Base-by-base conservation (phyloP, 2,113 vertebrate species). In the Leucoraja erinaceus region DNA sequence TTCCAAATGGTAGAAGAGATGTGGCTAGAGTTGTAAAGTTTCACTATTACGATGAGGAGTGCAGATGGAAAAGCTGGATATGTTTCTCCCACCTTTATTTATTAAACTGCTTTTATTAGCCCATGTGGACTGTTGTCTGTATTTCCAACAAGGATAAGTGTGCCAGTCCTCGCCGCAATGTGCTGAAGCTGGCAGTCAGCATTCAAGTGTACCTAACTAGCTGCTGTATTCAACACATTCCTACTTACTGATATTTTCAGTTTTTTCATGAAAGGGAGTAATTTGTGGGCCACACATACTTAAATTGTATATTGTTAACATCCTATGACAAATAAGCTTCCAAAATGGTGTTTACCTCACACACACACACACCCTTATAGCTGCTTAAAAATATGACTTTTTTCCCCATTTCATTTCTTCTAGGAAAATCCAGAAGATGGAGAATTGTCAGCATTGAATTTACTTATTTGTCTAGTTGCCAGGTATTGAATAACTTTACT, bases 391-490 rank as follows among this genome's bases (percentile, higher is more conserved):
- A 20, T 4, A 22, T 74, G 92, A n/a, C 92, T 83, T 93, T 66
- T 83, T 93, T 66, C 2, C 22, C 70, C 79, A 20, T 94, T 93
- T 86, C 93, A 18, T 94, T 93, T 92, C 78, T 94, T 94, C 94
- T 95, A 99, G 98, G 97, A 97, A 91, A 97, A 94, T 94, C 97
- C 96, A 95, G 98, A 98, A 72, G 98, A 99, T 86, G 97, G 98
- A 93, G 96, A 96, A 33, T 95, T 99, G 93, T 97, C 98, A 93
- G 97, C 98, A 93, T 96, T 99, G 93, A 99, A 98, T 95, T 95
- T 99, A 94, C 96, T 99, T 92, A 99, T 99, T 95, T 99, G 99
- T 95, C 97, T 99, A 94, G 98, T 99, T 96, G 98, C 98, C 95
- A 98, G 99, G 99, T 99, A 97, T 93, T 77, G 38, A 11, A 70